A percentile compares a stretch with the other conserved stretches of the same genome.
Evolutionary conservation across 2,888 invertebrate genomes (phyloP).

Genomic region (Brachyopa scutellaris): DNA sequence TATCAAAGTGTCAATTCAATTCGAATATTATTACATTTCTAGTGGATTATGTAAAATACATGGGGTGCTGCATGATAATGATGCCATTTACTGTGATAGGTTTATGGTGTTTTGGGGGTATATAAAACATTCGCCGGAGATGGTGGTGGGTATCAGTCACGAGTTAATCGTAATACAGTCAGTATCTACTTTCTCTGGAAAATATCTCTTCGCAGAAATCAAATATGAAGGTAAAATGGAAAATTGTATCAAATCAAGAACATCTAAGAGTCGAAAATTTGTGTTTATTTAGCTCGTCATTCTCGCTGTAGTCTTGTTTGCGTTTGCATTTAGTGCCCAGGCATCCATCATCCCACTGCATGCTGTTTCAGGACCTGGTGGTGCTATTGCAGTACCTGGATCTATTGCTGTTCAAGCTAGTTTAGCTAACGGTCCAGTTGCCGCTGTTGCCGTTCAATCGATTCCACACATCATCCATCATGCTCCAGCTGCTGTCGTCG

Average conservation of each 20-base stretch:
- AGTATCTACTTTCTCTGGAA: background rate
- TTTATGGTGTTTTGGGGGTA: background rate
- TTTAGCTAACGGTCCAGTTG: constrained; percentile 37
- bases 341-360: constrained; percentile 44
- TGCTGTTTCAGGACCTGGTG: constrained; percentile 30
- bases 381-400: constrained; percentile 40
- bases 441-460: constrained; percentile 42
- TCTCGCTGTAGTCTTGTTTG: constrained; percentile 56
- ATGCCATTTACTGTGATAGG: background rate
- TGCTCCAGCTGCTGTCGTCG: constrained; percentile 28
- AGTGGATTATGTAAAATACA: background rate
- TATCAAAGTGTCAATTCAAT: constrained; percentile 21
- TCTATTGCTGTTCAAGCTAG: constrained; percentile 56
- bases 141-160: constrained; percentile 38
- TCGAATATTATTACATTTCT: constrained; percentile 16
- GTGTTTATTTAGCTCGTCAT: constrained; percentile 61
- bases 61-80: background rate
- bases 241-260: too few species aligned
- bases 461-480: constrained; percentile 34
- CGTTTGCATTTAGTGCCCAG: constrained; percentile 40
- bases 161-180: constrained; percentile 4
- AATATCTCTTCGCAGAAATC: background rate
- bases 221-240: constrained; percentile 65
- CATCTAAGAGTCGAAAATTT: too few species aligned
- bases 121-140: constrained; percentile 24